Base-by-base conservation (phyloP, 2,888 invertebrate genomes). In the Polyommatus iphigenia region DNA sequence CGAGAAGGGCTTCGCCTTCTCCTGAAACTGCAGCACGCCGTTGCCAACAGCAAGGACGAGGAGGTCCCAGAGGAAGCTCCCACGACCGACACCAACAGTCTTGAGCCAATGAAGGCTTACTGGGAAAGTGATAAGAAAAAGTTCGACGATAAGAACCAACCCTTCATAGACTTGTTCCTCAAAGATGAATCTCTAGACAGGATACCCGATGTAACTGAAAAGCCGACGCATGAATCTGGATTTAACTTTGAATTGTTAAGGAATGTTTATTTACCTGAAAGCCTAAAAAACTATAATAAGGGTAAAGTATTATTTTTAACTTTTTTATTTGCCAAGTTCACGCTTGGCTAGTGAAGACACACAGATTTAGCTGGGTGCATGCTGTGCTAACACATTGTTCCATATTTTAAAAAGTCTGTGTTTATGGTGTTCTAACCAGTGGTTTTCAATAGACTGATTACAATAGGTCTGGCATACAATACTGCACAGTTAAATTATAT, bases 1-100 rank as follows among this genome's bases (percentile, higher is more conserved):
- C 87, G 88, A 88, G 91, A 91, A 89, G 90, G 91, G 90, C 83
- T 93, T 81, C 82, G 88, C 93, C 93, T 93, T 91, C 90, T 93
- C 88, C 83, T 89, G 81, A 90, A 93, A 86, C 83, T 87, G 83
- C 85, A 85, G 84, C 88, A 87, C 80, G 86, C 85, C 79, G 79
- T 88, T 79, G 83, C 87, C 77, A 86, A 87, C 80, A 87, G 84
- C 81, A 87, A 88, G 79, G 88, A 88, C 20, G 79, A 89, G 77
- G 89, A 90, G 79, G 84, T 83, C 59, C 82, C 88, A 4, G 87
- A 88, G 79, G 85, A 85, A 81, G 79, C 80, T 77, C 78, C 80
- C 79, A 80, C 84, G 77, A 81, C 83, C 59, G 82, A 80, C 77
- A 82, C 85, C 77, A 82, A 84, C 79, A 84, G 87, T 85, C 84